These are phyloP conservation scores for Listrodromus nycthemerus DNA, from an alignment of 2,888 invertebrate species.

Conservation along the genomic window DNA sequence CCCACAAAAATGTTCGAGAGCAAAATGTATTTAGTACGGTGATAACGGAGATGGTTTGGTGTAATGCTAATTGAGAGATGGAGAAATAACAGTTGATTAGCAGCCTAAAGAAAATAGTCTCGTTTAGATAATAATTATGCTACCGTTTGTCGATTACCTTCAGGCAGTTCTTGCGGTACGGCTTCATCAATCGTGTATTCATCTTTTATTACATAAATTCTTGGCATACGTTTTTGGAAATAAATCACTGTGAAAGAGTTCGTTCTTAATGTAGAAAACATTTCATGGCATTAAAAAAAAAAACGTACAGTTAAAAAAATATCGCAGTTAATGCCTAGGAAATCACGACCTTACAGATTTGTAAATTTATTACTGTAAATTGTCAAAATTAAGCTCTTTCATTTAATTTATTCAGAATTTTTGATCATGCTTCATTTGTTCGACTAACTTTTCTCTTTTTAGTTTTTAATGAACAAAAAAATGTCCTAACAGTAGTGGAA, in stretches of 20 bases:
- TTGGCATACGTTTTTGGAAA: not conserved
- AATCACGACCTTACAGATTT: no score
- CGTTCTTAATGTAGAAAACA: not conserved
- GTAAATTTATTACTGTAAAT: no score
- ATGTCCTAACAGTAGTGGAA: not conserved
- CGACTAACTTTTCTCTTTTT: not conserved
- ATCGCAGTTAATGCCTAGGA: no score
- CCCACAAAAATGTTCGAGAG: not conserved
- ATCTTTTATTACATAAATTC: not conserved
- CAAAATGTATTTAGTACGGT: not conserved
- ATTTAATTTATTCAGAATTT: no score
- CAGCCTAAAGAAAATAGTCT: not conserved
- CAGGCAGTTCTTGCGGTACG: not conserved
- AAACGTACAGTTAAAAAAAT: no score
- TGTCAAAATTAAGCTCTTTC: not conserved
- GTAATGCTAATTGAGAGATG: not conserved
- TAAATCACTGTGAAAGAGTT: not conserved
- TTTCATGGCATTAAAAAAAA: no score
- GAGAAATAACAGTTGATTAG: not conserved
- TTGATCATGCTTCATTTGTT: not conserved
- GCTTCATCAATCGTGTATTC: not conserved
- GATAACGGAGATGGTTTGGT: not conserved
- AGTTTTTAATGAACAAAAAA: not conserved
- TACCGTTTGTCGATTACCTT: not conserved
- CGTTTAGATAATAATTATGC: conserved; percentile 26